phyloP scores from a whole-genome alignment of 2,888 invertebrate species.

The Lasioglossum lativentre region DNA sequence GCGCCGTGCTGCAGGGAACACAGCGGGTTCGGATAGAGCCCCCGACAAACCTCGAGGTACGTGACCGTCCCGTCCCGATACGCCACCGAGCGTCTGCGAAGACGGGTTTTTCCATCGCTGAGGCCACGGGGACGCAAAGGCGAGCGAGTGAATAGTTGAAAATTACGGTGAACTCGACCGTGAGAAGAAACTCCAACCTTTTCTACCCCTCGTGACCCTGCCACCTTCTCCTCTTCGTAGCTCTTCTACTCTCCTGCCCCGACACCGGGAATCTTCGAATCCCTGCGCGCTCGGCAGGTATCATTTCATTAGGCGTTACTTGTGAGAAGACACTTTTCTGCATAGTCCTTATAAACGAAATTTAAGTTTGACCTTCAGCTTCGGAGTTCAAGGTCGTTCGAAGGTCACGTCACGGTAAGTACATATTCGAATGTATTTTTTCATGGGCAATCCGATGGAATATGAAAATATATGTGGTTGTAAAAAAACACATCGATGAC shows the following conservation, averaged over 20 bases:
- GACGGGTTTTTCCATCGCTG: constrained; percentile 47
- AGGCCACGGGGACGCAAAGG: constrained; percentile 45
- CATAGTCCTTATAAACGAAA: no score
- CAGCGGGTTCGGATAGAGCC: neutral
- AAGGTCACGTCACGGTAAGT: no score
- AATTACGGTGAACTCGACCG: constrained; percentile 70
- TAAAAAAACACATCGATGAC: no score
- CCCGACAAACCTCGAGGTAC: constrained; percentile 19
- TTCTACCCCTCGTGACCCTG: constrained; percentile 16
- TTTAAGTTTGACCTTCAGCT: no score
- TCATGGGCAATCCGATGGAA: no score
- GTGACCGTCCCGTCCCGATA: constrained; percentile 35
- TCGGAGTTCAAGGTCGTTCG: no score
- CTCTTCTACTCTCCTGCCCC: neutral
- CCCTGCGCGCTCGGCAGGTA: neutral
- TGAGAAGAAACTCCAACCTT: constrained; percentile 62
- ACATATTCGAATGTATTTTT: no score
- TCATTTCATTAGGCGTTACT: neutral
- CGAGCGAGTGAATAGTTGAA: constrained; percentile 70
- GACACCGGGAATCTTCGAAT: constrained; percentile 26
- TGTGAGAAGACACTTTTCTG: no score
- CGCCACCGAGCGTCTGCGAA: constrained; percentile 25
- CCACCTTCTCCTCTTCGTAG: neutral
- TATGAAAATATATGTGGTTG: no score
- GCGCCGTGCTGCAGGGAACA: constrained; percentile 7